Conservation (phyloP, 2,888 invertebrate genomes). For the Patella pellucida region DNA sequence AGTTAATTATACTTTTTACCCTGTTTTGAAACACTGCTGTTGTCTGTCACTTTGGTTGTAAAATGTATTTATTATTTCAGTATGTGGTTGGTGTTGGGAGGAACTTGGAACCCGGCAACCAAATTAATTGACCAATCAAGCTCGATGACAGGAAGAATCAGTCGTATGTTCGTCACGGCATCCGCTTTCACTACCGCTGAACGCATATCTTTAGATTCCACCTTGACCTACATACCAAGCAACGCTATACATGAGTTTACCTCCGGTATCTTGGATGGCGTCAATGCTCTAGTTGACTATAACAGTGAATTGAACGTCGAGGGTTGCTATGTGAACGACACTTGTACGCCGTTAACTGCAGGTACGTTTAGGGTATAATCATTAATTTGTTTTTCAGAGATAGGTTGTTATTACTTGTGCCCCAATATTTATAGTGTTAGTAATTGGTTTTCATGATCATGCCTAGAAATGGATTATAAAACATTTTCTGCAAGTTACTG, state of each 20-base stretch:
- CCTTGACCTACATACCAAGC: conserved; percentile 22
- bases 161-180: conserved; percentile 38
- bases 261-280: conserved; percentile 30
- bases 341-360: conserved; percentile 21
- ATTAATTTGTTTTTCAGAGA: neutral
- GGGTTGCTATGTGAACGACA: conserved; percentile 18
- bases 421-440: no score
- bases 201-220: conserved; percentile 23
- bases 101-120: conserved; percentile 27
- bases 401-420: no score
- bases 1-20: no score
- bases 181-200: conserved; percentile 34
- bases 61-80: conserved; percentile 28
- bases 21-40: no score
- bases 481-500: no score
- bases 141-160: conserved; percentile 45
- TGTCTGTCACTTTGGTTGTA: no score
- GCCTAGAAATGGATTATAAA: no score
- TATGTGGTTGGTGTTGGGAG: conserved; percentile 42
- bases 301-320: conserved; percentile 33
- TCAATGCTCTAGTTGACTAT: conserved; percentile 33
- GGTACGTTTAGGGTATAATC: neutral
- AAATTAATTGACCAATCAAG: conserved; percentile 27
- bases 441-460: no score
- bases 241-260: conserved; percentile 28